phyloP scores from a whole-genome alignment of 2,113 vertebrate genomes.

The Podarcis cretensis region DNA sequence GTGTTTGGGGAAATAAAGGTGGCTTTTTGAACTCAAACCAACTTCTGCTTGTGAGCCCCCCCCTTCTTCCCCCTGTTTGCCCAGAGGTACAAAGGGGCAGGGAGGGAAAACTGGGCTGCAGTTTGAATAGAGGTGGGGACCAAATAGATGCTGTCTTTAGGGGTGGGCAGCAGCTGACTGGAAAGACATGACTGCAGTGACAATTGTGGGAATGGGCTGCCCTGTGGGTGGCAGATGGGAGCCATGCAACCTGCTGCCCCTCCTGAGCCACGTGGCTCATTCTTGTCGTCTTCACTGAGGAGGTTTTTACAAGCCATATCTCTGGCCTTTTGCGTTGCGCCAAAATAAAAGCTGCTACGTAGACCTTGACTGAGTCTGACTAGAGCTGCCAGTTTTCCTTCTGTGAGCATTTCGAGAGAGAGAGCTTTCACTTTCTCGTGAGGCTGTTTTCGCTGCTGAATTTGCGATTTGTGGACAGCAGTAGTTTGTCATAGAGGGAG shows the following conservation, averaged over 20 bases:
- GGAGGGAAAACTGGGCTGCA: background rate
- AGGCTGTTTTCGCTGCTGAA: constrained; percentile 16
- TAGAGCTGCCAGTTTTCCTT: constrained; percentile 30
- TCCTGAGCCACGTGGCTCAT: too few relatives aligned
- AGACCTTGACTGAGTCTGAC: background rate
- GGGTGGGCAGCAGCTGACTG: too few relatives aligned
- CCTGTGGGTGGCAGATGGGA: too few relatives aligned
- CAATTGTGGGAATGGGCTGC: too few relatives aligned
- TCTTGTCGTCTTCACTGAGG: too few relatives aligned
- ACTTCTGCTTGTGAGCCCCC: too few relatives aligned
- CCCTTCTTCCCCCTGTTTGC: background rate
- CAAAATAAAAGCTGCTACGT: background rate
- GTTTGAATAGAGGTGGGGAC: too few relatives aligned
- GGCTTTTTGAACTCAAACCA: too few relatives aligned
- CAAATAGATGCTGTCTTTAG: background rate
- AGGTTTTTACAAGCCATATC: background rate
- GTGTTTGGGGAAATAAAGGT: background rate
- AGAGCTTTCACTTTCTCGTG: constrained; percentile 22
- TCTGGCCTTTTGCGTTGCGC: background rate
- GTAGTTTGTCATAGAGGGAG: constrained; percentile 21
- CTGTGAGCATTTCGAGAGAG: constrained; percentile 14
- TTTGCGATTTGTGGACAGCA: constrained; percentile 40
- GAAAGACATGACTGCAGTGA: too few relatives aligned
- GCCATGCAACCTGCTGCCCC: too few relatives aligned
- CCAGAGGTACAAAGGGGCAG: background rate